Evolutionary conservation across 2,888 invertebrate species (phyloP), one percentile per base, ranked within the genome.

Genomic region (Drosophila algonquin): DNA sequence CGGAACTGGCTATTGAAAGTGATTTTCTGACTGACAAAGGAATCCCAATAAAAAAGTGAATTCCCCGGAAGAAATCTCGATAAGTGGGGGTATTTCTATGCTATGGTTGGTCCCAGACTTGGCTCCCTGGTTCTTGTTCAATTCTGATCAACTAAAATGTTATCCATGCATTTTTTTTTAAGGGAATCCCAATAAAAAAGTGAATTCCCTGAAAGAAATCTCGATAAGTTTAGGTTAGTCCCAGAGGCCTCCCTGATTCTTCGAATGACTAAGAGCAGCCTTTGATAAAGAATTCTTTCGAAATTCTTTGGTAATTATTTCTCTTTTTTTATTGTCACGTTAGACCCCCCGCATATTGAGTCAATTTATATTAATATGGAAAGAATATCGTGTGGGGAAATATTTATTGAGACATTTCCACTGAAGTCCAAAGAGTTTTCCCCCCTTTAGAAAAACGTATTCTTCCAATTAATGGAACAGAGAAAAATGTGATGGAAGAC

Each of bases 291-390:
- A 40, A 40, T 40, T 14, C 6, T 40, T 40, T 14, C 40, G 14
- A 14, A 40, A 40, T 40, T 14, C 14, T 40, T 40, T 40, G 5
- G 40, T 48, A 48, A 24, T 14, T 24, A 24, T 24, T 3, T 21
- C 21, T 21, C 21, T 21, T 18, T 14, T 12, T 21, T 40, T 9
- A 54, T 8, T 9, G 10, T 40, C 14, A 5, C 16, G 7, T 32
- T 9, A 35, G 32, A 40, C 53, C 54, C 54, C 53, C 54, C 54
- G 54, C 54, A 54, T 54, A 7, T 40, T 14, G n/a, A 24, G 12
- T 40, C n/a, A 40, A 54, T 54, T 54, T 21, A 40, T 40, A 40
- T 40, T 14, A 2, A n/a, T 40, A 7, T 40, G 40, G 14, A n/a
- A n/a, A 7, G 40, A 14, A n/a, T 40, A 7, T 40, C 40, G 40